Evolutionary conservation across 2,888 invertebrate genomes (phyloP).

Genomic region (Dasypolia templi): DNA sequence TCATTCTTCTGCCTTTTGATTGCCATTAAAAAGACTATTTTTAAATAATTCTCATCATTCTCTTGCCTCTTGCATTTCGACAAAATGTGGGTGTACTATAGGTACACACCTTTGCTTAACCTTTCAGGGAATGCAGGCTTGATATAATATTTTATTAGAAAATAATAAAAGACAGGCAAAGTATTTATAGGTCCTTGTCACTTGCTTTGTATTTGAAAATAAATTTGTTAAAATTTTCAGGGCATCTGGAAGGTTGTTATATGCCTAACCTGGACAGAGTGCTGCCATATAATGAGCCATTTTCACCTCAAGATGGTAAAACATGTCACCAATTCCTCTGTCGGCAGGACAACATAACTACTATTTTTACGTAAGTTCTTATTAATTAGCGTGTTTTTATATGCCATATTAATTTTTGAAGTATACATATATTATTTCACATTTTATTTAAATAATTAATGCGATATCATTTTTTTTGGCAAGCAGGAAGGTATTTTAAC

Average conservation of each 20-base stretch:
- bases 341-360: neutral
- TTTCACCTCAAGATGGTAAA: conserved; percentile 6
- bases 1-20: neutral
- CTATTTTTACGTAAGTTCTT: neutral
- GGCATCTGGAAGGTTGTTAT: neutral
- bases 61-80: too few species aligned
- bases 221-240: neutral
- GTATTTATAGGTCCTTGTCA: neutral
- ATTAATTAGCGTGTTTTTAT: neutral
- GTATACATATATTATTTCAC: neutral
- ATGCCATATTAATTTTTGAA: neutral
- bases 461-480: neutral
- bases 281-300: neutral
- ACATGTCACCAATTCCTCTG: neutral
- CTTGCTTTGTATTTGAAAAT: neutral
- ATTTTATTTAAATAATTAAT: neutral
- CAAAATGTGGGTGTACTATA: too few species aligned
- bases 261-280: neutral
- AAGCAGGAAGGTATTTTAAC: neutral
- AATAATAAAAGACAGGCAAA: too few species aligned
- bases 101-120: too few species aligned
- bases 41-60: neutral
- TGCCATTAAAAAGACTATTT: neutral
- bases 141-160: too few species aligned
- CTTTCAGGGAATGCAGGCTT: too few species aligned